phyloP scores from a whole-genome alignment of 2,888 invertebrate species.

The Drosophila melanosoma region DNA sequence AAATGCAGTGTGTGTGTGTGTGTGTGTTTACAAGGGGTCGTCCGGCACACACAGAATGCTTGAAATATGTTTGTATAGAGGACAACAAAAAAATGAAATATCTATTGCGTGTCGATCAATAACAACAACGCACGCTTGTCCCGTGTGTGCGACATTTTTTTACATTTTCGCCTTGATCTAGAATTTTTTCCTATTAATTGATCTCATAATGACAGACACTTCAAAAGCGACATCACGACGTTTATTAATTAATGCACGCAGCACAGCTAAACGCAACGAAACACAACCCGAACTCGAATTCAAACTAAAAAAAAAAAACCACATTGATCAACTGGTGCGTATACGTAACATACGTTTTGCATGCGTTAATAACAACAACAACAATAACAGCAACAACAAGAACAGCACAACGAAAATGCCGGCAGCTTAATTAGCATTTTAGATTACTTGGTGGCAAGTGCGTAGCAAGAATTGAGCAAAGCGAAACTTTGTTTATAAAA shows the following conservation, averaged over 20 bases:
- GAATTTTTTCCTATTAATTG: constrained; percentile 84
- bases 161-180: constrained; percentile 80
- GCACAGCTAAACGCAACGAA: constrained; percentile 34
- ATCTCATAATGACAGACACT: constrained; percentile 83
- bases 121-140: constrained; percentile 57
- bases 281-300: constrained; percentile 37
- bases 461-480: constrained; percentile 61
- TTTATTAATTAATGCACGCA: constrained; percentile 80
- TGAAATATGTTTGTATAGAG: constrained; percentile 35
- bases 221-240: constrained; percentile 83
- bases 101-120: constrained; percentile 57
- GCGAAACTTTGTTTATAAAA: constrained; percentile 30
- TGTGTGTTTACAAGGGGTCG: constrained; percentile 35
- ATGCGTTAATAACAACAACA: constrained; percentile 45
- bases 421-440: constrained; percentile 83
- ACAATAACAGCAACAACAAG: constrained; percentile 37
- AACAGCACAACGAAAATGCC: constrained; percentile 57
- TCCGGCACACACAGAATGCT: constrained; percentile 25
- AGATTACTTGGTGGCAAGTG: constrained; percentile 70
- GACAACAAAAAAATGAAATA: constrained; percentile 45
- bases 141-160: constrained; percentile 74
- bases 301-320: constrained; percentile 38
- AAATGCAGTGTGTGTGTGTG: constrained; percentile 22
- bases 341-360: constrained; percentile 73
- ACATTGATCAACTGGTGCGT: constrained; percentile 54